Evolutionary conservation across 1,140 invertebrate genomes (phyloP).

Genomic region (Limonius californicus): DNA sequence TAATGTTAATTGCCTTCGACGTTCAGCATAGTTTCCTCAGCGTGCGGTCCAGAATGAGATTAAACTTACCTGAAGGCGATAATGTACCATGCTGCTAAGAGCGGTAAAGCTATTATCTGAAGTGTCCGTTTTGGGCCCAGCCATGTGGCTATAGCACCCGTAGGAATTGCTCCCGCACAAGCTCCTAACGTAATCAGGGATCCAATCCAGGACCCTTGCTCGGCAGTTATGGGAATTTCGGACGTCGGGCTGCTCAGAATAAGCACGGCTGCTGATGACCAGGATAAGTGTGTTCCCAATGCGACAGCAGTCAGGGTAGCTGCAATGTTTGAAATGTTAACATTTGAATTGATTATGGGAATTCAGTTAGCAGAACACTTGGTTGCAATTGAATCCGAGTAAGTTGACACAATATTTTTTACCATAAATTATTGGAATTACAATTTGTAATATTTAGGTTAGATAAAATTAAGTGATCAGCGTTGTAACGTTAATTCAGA

Average conservation of each 20-base stretch:
- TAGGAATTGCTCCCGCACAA: conserved; percentile 52
- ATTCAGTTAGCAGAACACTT: no score
- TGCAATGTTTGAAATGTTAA: no score
- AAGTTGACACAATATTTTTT: no score
- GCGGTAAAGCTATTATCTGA: conserved; percentile 54
- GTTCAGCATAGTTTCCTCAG: background rate
- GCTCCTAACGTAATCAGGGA: conserved; percentile 56
- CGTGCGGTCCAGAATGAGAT: background rate
- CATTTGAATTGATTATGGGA: no score
- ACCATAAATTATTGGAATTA: no score
- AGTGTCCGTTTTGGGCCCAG: conserved; percentile 63
- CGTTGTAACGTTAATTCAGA: no score
- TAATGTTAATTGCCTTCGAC: background rate
- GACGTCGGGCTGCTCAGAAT: conserved; percentile 27
- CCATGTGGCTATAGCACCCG: conserved; percentile 58
- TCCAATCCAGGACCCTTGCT: conserved; percentile 54
- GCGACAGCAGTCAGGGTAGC: conserved; percentile 47
- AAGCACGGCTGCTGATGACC: conserved; percentile 56
- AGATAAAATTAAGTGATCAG: no score
- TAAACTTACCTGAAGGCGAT: conserved; percentile 52
- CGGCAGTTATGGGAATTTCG: conserved; percentile 18
- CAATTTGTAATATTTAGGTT: no score
- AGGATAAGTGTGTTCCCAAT: conserved; percentile 53
- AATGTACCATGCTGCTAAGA: conserved; percentile 57
- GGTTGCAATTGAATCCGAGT: no score